phyloP scores from a whole-genome alignment of 2,888 invertebrate genomes.

The Chymomyza amoena region DNA sequence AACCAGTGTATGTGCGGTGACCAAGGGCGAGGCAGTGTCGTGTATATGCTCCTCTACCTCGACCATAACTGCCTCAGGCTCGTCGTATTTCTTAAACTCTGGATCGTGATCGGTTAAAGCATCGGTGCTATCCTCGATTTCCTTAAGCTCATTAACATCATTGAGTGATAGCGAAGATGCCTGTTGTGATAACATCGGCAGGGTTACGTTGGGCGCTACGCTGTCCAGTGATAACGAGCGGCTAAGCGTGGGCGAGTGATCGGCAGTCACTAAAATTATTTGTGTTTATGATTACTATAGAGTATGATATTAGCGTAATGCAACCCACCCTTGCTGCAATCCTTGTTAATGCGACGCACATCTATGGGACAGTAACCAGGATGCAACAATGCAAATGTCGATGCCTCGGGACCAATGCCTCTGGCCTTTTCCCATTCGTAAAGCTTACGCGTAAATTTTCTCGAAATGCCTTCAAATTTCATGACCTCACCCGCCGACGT shows the following conservation, averaged over 20 bases:
- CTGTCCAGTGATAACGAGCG: conserved; percentile 90
- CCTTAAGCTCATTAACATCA: conserved; percentile 84
- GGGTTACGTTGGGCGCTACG: conserved; percentile 81
- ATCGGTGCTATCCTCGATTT: conserved; percentile 77
- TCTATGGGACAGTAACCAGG: conserved; percentile 80
- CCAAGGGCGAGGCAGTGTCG: conserved; percentile 87
- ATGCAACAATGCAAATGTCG: conserved; percentile 88
- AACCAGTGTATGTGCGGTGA: conserved; percentile 82
- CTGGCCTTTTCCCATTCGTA: conserved; percentile 96
- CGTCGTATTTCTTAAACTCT: conserved; percentile 74
- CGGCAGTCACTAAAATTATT: conserved; percentile 55
- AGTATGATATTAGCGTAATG: background rate
- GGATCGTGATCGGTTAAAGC: conserved; percentile 70
- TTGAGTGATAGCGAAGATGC: conserved; percentile 88
- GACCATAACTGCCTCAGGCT: conserved; percentile 87
- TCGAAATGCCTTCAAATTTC: conserved; percentile 91
- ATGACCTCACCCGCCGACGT: conserved; percentile 89
- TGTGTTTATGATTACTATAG: background rate
- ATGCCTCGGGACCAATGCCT: conserved; percentile 91
- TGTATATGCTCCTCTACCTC: conserved; percentile 90
- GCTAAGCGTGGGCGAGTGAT: conserved; percentile 80
- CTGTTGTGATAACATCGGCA: conserved; percentile 81
- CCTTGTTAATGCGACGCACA: conserved; percentile 75
- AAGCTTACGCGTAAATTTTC: conserved; percentile 92
- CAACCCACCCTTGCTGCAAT: conserved; percentile 67